Evolutionary conservation across 2,888 invertebrate genomes (phyloP).

Genomic region (Andrena hattorfiana): DNA sequence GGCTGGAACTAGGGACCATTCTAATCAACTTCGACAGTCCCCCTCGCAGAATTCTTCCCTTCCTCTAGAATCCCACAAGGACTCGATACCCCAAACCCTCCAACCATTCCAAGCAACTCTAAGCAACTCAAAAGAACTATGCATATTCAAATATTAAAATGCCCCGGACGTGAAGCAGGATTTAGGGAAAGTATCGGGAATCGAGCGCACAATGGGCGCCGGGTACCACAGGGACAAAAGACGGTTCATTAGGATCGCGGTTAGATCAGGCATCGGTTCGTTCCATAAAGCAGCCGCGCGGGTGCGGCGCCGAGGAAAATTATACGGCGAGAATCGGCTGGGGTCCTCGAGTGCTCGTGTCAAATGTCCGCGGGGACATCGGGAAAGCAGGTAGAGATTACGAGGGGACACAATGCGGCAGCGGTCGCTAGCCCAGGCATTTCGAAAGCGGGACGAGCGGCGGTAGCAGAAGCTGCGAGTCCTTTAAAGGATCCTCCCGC

Average conservation of each 20-base stretch:
- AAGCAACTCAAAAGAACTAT: too few species aligned
- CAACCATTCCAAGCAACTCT: too few species aligned
- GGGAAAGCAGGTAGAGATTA: constrained; percentile 73
- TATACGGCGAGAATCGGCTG: constrained; percentile 41
- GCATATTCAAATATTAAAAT: not conserved
- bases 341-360: constrained; percentile 60
- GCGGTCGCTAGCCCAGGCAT: constrained; percentile 48
- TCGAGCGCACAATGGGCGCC: not conserved
- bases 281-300: not conserved
- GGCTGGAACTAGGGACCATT: too few species aligned
- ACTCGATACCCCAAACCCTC: too few species aligned
- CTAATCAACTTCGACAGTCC: not conserved
- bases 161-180: not conserved
- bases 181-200: not conserved
- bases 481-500: constrained; percentile 54
- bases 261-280: not conserved
- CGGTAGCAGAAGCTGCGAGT: constrained; percentile 45
- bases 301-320: constrained; percentile 15
- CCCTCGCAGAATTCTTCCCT: not conserved
- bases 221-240: not conserved
- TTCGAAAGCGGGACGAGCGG: constrained; percentile 51
- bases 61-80: constrained; percentile 1
- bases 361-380: constrained; percentile 61
- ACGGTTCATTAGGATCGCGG: not conserved
- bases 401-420: constrained; percentile 62